Conservation (phyloP, 2,797 vertebrate genomes). For the Rhyacichthys aspro region DNA sequence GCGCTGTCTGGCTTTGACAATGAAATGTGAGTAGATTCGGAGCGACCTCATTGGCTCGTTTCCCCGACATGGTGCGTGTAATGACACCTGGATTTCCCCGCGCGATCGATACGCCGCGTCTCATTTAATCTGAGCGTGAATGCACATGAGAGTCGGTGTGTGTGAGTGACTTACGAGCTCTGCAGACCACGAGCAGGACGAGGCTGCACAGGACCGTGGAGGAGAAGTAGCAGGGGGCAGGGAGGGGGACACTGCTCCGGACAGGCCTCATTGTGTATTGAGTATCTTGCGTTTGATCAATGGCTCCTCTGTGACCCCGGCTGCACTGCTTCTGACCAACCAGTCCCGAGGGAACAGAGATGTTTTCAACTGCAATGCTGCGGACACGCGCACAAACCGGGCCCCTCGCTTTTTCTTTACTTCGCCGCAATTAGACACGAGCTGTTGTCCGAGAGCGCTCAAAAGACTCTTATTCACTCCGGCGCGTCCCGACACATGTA, state of each 20-base stretch:
- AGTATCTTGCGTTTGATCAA: constrained; percentile 65
- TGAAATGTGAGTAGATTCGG: constrained; percentile 15
- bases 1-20: constrained; percentile 10
- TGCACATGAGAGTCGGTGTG: constrained; percentile 23
- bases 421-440: constrained; percentile 45
- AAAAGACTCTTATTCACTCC: constrained; percentile 40
- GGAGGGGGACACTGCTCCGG: constrained; percentile 69
- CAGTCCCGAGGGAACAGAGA: constrained; percentile 43
- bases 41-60: constrained; percentile 12
- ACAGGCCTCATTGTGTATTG: constrained; percentile 81
- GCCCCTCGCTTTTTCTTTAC: constrained; percentile 43
- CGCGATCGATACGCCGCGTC: constrained; percentile 31
- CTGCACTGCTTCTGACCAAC: constrained; percentile 52
- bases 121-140: constrained; percentile 32
- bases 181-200: constrained; percentile 69
- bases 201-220: constrained; percentile 61
- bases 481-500: constrained; percentile 35
- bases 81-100: constrained; percentile 36
- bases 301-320: constrained; percentile 71
- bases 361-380: constrained; percentile 59
- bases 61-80: constrained; percentile 27
- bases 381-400: constrained; percentile 46
- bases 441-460: constrained; percentile 44
- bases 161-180: constrained; percentile 68
- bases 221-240: constrained; percentile 61